Evolutionary conservation across 1,140 invertebrate genomes (phyloP).

Genomic region (Cydia amplana): DNA sequence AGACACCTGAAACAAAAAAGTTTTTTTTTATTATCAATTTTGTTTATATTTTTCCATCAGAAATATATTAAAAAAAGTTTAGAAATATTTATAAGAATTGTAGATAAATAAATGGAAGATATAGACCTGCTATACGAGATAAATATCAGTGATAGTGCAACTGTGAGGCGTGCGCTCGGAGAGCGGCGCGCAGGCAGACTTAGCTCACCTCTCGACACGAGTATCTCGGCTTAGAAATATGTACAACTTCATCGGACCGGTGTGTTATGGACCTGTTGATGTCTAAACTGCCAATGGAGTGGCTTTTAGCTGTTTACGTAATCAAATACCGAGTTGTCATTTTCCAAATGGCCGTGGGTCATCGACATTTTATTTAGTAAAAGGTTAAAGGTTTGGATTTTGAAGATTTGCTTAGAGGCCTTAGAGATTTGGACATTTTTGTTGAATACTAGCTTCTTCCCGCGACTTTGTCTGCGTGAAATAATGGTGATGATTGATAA

Average conservation of each 20-base stretch:
- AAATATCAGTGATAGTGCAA: slow-evolving; percentile 35
- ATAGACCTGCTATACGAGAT: slow-evolving; percentile 31
- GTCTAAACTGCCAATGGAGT: slow-evolving; percentile 53
- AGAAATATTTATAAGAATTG: no score
- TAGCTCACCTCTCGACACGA: slow-evolving; percentile 50
- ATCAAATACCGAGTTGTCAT: slow-evolving; percentile 52
- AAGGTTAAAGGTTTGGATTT: no score
- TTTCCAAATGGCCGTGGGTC: slow-evolving; percentile 45
- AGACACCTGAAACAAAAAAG: slow-evolving; percentile 72
- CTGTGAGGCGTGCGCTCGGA: slow-evolving; percentile 55
- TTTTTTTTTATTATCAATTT: no score
- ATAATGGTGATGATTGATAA: no score
- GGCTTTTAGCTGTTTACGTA: slow-evolving; percentile 52
- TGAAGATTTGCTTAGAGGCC: no score
- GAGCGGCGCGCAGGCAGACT: slow-evolving; percentile 51
- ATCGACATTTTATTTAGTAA: slow-evolving; percentile 36
- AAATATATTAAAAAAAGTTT: slow-evolving; percentile 34
- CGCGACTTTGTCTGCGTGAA: neutral
- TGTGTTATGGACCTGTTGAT: slow-evolving; percentile 50
- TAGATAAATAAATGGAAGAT: slow-evolving; percentile 35
- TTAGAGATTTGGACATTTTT: neutral
- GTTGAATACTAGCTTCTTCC: neutral
- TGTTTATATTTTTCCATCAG: neutral
- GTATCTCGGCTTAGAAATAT: slow-evolving; percentile 57
- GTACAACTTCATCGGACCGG: slow-evolving; percentile 44